Base-by-base conservation (phyloP, 2,113 vertebrate genomes). In the Coracopsis vasa region DNA sequence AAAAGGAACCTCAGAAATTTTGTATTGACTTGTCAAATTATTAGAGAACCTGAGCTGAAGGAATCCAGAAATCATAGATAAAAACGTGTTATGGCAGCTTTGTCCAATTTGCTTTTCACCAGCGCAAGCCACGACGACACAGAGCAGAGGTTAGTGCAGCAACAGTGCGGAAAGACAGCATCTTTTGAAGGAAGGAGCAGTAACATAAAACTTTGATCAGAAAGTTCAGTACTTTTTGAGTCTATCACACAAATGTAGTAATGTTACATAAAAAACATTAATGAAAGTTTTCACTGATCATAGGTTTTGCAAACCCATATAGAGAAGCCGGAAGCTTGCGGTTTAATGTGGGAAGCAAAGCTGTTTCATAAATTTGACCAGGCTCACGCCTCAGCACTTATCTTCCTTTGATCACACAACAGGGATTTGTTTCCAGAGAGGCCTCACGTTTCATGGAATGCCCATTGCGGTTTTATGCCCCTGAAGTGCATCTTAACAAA, bases 401-500 rank as follows among this genome's bases (percentile, higher is more conserved):
- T 58, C 81, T 80, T 70, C 29, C 39, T 92, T 92, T 95, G 70
- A 96, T 94, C 84, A 86, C 70, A 23, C 29, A 90, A 42, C 5
- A 1, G 71, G 80, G 45, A 82, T 88, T 90, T 85, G 42, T 90
- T 96, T 88, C 60, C 88, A 95, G 60, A 53, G 85, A 60, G 81
- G 67, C 53, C 31, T 79, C 77, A 11, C 4, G 2, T 88, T 94
- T 95, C 80, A 51, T 48, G 58, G 56, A 67, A 8, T 65, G 48
- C 42, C 54, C 11, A 1, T 16, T 87, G 89, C 1, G 50, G 33
- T 90, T 95, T 96, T 60, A 35, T 85, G 62, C 58, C 62, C 51
- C 78, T 91, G 39, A 84, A 93, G 54, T 86, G 42, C 84, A 90
- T 91, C 86, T 92, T 94, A 92, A 72, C 70, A 82, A 87, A 96